Percentiles rank a stretch among this genome's conserved stretches.
These are phyloP conservation scores for Diachasmimorpha longicaudata DNA, from an alignment of 1,140 invertebrate genomes.

Conservation along the genomic window DNA sequence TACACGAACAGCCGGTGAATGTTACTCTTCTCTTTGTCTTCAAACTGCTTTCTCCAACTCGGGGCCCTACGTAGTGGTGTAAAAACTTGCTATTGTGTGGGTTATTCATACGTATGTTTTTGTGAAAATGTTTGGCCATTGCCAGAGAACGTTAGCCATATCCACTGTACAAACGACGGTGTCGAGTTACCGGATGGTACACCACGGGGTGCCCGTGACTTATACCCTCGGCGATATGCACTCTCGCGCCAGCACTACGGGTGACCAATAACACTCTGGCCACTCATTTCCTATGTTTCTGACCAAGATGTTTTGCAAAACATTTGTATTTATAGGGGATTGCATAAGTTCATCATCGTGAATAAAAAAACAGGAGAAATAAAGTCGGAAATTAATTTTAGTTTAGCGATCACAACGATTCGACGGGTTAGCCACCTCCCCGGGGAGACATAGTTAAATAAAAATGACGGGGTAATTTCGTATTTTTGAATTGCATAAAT, in stretches of 20 bases:
- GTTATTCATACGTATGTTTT: slow-evolving; percentile 59
- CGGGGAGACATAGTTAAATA: too few relatives aligned
- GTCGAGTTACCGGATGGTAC: slow-evolving; percentile 65
- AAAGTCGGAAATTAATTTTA: too few relatives aligned
- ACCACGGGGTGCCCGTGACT: slow-evolving; percentile 60
- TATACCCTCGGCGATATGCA: slow-evolving; percentile 51
- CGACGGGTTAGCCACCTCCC: too few relatives aligned
- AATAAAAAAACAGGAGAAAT: too few relatives aligned
- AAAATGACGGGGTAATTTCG: too few relatives aligned
- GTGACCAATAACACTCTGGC: slow-evolving; percentile 7
- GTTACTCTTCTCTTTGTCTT: neutral
- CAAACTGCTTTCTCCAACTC: neutral
- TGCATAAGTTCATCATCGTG: too few relatives aligned
- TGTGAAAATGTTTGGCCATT: slow-evolving; percentile 46
- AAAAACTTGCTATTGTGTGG: slow-evolving; percentile 54
- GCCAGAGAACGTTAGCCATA: slow-evolving; percentile 49
- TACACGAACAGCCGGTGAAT: slow-evolving; percentile 35
- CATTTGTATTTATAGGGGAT: slow-evolving; percentile 48
- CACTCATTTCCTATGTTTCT: slow-evolving; percentile 10
- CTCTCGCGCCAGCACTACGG: slow-evolving; percentile 33
- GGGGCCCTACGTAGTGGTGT: neutral
- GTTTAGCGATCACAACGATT: too few relatives aligned
- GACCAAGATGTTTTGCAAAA: slow-evolving; percentile 57
- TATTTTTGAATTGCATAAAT: too few relatives aligned
- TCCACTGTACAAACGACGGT: slow-evolving; percentile 61